Evolutionary conservation across 2,888 invertebrate species (phyloP).

Genomic region (Agonopterix arenella): DNA sequence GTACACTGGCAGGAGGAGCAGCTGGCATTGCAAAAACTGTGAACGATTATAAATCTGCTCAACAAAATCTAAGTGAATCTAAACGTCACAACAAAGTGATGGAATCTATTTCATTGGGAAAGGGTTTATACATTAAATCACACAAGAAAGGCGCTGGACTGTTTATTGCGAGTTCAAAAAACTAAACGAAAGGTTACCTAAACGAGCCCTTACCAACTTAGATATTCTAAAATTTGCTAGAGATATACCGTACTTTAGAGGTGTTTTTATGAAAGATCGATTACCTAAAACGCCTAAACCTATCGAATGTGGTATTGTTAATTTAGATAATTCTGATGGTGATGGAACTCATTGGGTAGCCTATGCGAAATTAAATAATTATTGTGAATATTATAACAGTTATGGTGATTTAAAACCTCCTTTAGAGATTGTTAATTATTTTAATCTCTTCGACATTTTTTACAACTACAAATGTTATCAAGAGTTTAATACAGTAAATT

Average conservation of each 20-base stretch:
- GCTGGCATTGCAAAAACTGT: slow-evolving; percentile 30
- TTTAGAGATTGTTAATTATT: too few relatives aligned
- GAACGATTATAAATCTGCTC: slow-evolving; percentile 25
- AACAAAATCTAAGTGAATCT: slow-evolving; percentile 14
- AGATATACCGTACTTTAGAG: too few relatives aligned
- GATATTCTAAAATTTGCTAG: neutral
- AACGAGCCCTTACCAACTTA: slow-evolving; percentile 3
- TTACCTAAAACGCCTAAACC: too few relatives aligned
- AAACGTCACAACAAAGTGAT: slow-evolving; percentile 19
- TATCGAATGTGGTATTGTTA: too few relatives aligned
- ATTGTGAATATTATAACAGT: too few relatives aligned
- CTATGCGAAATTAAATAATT: too few relatives aligned
- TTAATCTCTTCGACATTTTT: neutral
- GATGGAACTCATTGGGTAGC: too few relatives aligned
- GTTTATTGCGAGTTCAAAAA: slow-evolving; percentile 12
- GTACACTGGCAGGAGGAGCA: slow-evolving; percentile 31
- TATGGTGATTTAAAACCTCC: too few relatives aligned
- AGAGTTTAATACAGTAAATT: slow-evolving; percentile 21
- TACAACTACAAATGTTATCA: slow-evolving; percentile 28
- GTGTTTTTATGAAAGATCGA: too few relatives aligned
- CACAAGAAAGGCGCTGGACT: slow-evolving; percentile 16
- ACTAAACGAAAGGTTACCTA: slow-evolving; percentile 14
- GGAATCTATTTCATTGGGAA: slow-evolving; percentile 38
- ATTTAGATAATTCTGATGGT: too few relatives aligned
- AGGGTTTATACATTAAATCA: slow-evolving; percentile 30